Percentiles rank a stretch among this genome's conserved stretches.
These are phyloP conservation scores for Drosophila stalkeri DNA, from an alignment of 2,888 invertebrate genomes.

Conservation along the genomic window DNA sequence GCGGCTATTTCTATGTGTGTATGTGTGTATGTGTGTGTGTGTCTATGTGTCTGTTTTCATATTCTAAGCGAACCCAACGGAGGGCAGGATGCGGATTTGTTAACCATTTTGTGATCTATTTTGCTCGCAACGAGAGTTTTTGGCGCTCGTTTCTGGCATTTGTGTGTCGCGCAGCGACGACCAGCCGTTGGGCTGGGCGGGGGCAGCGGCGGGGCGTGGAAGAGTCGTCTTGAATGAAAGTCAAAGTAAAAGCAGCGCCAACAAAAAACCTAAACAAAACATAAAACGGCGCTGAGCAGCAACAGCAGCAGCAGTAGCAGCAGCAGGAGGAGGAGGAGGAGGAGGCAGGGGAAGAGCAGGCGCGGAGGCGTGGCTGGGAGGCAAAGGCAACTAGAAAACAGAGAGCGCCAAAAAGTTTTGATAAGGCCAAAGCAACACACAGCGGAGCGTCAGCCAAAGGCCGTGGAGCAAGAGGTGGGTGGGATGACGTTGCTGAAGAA, in stretches of 20 bases:
- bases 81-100: constrained; percentile 54
- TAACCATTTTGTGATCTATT: constrained; percentile 80
- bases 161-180: constrained; percentile 68
- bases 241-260: constrained; percentile 83
- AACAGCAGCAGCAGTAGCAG: constrained; percentile 5
- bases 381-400: constrained; percentile 55
- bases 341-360: background rate
- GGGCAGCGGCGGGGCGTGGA: constrained; percentile 25
- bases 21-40: constrained; percentile 22
- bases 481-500: constrained; percentile 23
- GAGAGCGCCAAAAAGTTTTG: constrained; percentile 70
- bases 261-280: constrained; percentile 82
- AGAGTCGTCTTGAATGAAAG: constrained; percentile 83
- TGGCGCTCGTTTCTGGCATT: constrained; percentile 65
- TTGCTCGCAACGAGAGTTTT: constrained; percentile 65
- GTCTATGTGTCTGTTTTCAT: constrained; percentile 27
- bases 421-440: constrained; percentile 64
- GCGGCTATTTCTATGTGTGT: constrained; percentile 14
- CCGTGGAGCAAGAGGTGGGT: background rate
- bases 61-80: constrained; percentile 55
- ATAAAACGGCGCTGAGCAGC: constrained; percentile 50
- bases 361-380: background rate
- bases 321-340: too few species aligned
- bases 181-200: constrained; percentile 19
- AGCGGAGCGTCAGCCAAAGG: constrained; percentile 12